Base-by-base conservation (phyloP, 2,888 invertebrate species). In the Anorthoa munda region DNA sequence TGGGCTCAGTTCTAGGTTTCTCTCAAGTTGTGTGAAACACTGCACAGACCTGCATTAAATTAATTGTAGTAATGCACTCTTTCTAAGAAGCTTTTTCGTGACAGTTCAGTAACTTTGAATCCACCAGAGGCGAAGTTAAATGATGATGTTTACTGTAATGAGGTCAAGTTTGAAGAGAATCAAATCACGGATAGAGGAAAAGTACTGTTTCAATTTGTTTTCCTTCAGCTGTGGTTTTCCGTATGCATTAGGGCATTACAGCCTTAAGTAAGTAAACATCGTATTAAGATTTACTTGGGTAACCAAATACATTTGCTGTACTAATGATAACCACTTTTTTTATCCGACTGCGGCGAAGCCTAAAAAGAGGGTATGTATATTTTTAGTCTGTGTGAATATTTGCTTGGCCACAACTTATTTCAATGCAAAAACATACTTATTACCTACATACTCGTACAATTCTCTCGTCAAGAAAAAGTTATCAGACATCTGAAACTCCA, bases 401-500 rank as follows among this genome's bases (percentile, higher is more conserved):
- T 4, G 2, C 9, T 67, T 68, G 18, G 48, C 51, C 9, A 53
- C 7, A 21, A 39, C 15, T 39, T 48, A 23, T 50, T n/a, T n/a
- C 13, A 26, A 13, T 72, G 17, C 4, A 31, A 31, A 31, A 31
- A 31, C 26, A 31, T 31, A 31, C 26, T 31, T 1, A 39, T 13
- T 53, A 53, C 21, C 7, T 21, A 13, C n/a, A n/a, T 4, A 21
- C 46, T 46, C 18, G 11, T 12, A 26, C 17, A 13, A 53, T 63
- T 50, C 17, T 50, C 26, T 13, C 50, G 23, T 61, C 17, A 55
- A 50, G 15, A 50, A 55, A 39, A 68, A 39, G 45, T 12, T 69
- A 69, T 63, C 66, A 21, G 13, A 21, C 45, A 63, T 75, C 75
- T 68, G 56, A 68, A 75, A 70, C 46, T 79, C 11, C 21, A 59